A percentile compares a stretch with the other conserved stretches of the same genome.
Conservation (phyloP, 2,888 invertebrate genomes). For the Euphydryas editha region DNA sequence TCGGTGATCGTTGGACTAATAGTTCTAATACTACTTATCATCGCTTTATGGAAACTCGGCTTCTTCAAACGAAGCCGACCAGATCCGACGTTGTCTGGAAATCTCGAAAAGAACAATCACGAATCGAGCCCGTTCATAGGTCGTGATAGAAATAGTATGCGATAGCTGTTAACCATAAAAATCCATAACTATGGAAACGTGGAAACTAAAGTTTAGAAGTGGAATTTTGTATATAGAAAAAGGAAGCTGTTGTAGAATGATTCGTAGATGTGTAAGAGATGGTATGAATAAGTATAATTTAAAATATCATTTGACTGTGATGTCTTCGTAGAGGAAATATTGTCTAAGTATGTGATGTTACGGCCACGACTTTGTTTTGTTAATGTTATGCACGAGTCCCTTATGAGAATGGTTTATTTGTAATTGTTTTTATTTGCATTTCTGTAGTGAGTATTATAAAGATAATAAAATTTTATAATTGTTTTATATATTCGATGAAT, state of each 20-base stretch:
- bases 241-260: slow-evolving; percentile 39
- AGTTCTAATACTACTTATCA: slow-evolving; percentile 90
- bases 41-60: slow-evolving; percentile 93
- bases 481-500: slow-evolving; percentile 66
- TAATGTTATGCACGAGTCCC: slow-evolving; percentile 66
- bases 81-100: slow-evolving; percentile 92
- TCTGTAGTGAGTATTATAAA: slow-evolving; percentile 58
- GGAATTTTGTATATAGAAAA: slow-evolving; percentile 18
- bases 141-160: slow-evolving; percentile 72
- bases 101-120: slow-evolving; percentile 88
- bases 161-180: slow-evolving; percentile 61
- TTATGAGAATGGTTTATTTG: slow-evolving; percentile 50
- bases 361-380: slow-evolving; percentile 62
- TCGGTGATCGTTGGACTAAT: slow-evolving; percentile 93
- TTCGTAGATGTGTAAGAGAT: slow-evolving; percentile 21
- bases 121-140: slow-evolving; percentile 87
- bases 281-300: slow-evolving; percentile 48
- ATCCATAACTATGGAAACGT: slow-evolving; percentile 23
- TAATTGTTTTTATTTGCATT: slow-evolving; percentile 69
- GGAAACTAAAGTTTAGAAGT: slow-evolving; percentile 45
- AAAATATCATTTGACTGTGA: slow-evolving; percentile 77
- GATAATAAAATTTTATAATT: slow-evolving; percentile 56
- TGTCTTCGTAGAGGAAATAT: slow-evolving; percentile 80
- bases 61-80: slow-evolving; percentile 95
- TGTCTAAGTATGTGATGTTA: slow-evolving; percentile 65